Conservation (phyloP, 2,888 invertebrate genomes). For the Drosophila borealis region DNA sequence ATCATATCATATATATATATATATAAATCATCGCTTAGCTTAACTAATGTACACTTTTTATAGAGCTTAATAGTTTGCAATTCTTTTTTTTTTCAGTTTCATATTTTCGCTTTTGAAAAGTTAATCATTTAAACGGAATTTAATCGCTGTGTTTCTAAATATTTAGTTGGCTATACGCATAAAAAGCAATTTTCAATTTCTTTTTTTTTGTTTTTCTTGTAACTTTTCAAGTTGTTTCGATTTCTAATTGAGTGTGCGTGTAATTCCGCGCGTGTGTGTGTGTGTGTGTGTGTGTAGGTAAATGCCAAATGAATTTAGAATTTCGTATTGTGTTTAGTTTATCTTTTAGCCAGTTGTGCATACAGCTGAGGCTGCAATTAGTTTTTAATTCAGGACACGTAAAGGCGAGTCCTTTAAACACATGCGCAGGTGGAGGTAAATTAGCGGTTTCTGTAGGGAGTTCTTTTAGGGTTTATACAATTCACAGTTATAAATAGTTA, state of each 20-base stretch:
- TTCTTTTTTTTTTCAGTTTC: conserved; percentile 6
- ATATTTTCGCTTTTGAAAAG: conserved; percentile 17
- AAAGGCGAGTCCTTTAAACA: conserved; percentile 10
- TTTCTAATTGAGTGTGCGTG: conserved; percentile 54
- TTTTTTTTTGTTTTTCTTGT: conserved; percentile 38
- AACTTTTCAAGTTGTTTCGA: conserved; percentile 74
- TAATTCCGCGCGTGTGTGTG: conserved; percentile 11
- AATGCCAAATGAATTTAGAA: conserved; percentile 1
- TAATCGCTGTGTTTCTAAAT: conserved; percentile 31
- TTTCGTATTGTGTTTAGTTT: not conserved
- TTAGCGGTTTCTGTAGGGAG: conserved; percentile 39
- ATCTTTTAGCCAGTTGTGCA: conserved; percentile 29
- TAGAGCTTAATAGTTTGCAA: conserved; percentile 23
- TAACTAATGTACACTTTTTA: conserved; percentile 64
- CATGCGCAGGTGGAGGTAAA: conserved; percentile 59
- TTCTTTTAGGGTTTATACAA: conserved; percentile 10
- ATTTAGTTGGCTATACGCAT: conserved; percentile 42
- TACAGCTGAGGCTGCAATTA: conserved; percentile 15
- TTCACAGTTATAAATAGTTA: not conserved
- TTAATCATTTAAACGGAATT: conserved; percentile 42
- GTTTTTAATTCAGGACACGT: not conserved
- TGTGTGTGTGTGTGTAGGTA: conserved; percentile 28
- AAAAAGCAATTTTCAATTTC: conserved; percentile 56
- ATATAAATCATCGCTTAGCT: conserved; percentile 42
- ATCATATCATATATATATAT: conserved; percentile 25